A percentile compares a stretch with the other conserved stretches of the same genome.
Evolutionary conservation across 2,888 invertebrate genomes (phyloP).

Genomic region (Dryobota labecula): DNA sequence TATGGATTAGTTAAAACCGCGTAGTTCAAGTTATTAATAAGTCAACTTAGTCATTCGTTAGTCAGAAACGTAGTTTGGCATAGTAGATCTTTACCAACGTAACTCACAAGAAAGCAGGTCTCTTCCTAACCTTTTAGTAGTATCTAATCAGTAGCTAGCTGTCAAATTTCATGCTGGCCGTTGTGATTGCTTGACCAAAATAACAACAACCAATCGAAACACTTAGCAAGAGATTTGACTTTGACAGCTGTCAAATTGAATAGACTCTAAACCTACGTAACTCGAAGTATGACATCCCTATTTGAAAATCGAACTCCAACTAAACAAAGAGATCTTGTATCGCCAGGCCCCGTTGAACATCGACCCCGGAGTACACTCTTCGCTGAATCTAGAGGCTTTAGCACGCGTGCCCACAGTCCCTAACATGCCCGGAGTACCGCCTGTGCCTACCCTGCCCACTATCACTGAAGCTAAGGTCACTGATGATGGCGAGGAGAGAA

Average conservation of each 20-base stretch:
- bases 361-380: slow-evolving; percentile 98
- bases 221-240: neutral
- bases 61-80: neutral
- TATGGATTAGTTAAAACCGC: slow-evolving; percentile 8
- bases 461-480: slow-evolving; percentile 96
- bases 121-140: neutral
- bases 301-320: slow-evolving; percentile 30
- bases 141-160: neutral
- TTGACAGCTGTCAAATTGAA: neutral
- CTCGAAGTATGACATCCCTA: slow-evolving; percentile 40
- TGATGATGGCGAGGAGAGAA: slow-evolving; percentile 89
- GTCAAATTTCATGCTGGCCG: neutral
- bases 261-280: slow-evolving; percentile 22
- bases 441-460: slow-evolving; percentile 96
- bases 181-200: neutral
- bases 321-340: slow-evolving; percentile 70
- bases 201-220: neutral
- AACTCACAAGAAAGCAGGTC: neutral
- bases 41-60: neutral
- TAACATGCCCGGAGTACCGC: slow-evolving; percentile 95
- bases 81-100: neutral
- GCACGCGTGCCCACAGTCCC: slow-evolving; percentile 91
- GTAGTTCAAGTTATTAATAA: neutral
- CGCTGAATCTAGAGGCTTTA: slow-evolving; percentile 94
- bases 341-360: slow-evolving; percentile 94